Evolutionary conservation across 1,140 invertebrate species (phyloP), one percentile per base, ranked within the genome.

Genomic region (Chironomus tepperi): DNA sequence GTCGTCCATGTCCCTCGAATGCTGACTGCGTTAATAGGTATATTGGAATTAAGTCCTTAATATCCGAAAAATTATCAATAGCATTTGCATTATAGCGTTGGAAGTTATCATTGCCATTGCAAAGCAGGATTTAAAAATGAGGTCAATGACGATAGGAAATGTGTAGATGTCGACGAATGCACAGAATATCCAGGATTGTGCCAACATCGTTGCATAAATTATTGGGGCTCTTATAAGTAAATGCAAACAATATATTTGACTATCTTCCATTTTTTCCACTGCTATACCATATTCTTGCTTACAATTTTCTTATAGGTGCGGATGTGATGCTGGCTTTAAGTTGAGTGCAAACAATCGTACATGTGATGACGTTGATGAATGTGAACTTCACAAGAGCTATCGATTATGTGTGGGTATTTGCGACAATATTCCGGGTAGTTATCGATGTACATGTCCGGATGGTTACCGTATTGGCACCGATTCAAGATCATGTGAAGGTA

Each of bases 341-440:
- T 80, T 96, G 0, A 88, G 87, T 73, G 0, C 79, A 0, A 93
- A 96, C 77, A 93, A 93, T 78, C 89, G 89, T 76, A 89, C 91
- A 0, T 95, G 93, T 81, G 84, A 85, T 76, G 96, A 98, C 80
- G 86, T 97, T 42, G 90, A 98, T 81, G 96, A 98, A 81, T 98
- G 96, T 79, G 85, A 86, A 74, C 86, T 90, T 76, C 89, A 88
- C 42, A 88, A 89, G 77, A 86, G 87, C 5, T 85, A 88, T 73
- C 87, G 88, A 73, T 80, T 95, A 1, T 97, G 95, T 79, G 86
- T 92, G 75, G 95, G 95, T 0, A 85, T 88, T n/a, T 97, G 95
- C 81, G 85, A 92, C 7, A 98, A 98, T 80, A 88, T 89, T 1
- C 89, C 90, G 0, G 97, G 97, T 5, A 93, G 91, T 64, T 98